A percentile compares a stretch with the other conserved stretches of the same genome.
phyloP scores from a whole-genome alignment of 2,888 invertebrate genomes.

The Stramonita haemastoma region DNA sequence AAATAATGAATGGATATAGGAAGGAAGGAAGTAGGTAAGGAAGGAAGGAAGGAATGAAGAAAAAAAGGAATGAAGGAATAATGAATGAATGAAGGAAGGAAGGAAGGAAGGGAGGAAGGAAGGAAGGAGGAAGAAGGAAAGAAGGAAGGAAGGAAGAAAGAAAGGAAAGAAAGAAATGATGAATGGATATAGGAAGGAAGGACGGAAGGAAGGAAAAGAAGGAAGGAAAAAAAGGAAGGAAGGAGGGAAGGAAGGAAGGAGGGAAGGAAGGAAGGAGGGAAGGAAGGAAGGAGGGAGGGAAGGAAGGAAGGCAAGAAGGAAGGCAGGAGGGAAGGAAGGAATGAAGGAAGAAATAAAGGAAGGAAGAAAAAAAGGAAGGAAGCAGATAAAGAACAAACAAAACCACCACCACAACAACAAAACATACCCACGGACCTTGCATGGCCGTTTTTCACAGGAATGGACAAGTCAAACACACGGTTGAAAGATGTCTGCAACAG shows the following conservation, averaged over 20 bases:
- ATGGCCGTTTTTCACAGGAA: slow-evolving; percentile 64
- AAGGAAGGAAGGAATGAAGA: not conserved
- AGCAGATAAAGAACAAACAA: not conserved
- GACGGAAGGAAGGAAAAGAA: not conserved
- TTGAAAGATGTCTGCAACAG: slow-evolving; percentile 62
- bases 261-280: not conserved
- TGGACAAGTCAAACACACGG: slow-evolving; percentile 68
- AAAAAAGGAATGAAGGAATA: not conserved
- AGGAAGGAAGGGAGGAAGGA: not conserved
- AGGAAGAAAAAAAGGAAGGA: not conserved
- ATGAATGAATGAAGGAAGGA: not conserved
- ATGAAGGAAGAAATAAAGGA: not conserved
- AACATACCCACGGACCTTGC: slow-evolving; percentile 57
- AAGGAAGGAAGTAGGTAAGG: too few relatives aligned
- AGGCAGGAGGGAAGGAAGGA: not conserved
- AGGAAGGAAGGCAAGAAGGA: not conserved
- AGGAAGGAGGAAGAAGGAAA: not conserved
- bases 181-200: not conserved
- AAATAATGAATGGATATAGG: not conserved
- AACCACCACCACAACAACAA: not conserved
- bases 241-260: not conserved
- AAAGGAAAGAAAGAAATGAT: not conserved
- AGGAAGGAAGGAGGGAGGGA: not conserved
- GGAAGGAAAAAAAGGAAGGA: not conserved
- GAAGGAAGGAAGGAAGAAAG: not conserved